These are phyloP conservation scores for Chunga burmeisteri DNA, from an alignment of 2,113 vertebrate genomes.

Conservation along the genomic window DNA sequence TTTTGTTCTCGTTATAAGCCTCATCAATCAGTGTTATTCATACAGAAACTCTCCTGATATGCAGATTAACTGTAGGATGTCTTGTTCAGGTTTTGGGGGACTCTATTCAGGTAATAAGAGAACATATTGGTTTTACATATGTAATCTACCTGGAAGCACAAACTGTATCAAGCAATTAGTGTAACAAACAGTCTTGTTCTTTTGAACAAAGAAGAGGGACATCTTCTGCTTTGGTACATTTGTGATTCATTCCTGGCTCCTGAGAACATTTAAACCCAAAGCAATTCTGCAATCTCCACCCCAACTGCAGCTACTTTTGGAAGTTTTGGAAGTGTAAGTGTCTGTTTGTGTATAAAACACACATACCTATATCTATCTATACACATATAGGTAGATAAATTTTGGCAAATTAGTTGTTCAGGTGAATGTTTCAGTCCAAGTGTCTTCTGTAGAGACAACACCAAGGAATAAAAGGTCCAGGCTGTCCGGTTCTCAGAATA, in stretches of 20 bases:
- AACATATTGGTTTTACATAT: neutral
- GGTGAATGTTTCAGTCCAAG: neutral
- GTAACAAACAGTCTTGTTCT: neutral
- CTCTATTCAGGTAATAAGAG: neutral
- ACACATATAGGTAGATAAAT: neutral
- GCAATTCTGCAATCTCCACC: neutral
- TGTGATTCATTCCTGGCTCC: neutral
- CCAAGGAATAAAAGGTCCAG: neutral
- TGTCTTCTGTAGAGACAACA: neutral
- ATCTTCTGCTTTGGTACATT: neutral
- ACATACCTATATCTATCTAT: fast-evolving
- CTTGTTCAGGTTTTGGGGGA: neutral
- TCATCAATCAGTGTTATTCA: neutral
- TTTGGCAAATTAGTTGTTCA: neutral
- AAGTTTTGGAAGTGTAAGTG: neutral
- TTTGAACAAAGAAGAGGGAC: neutral
- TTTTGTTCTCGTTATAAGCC: neutral
- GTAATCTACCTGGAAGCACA: neutral
- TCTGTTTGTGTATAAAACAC: neutral
- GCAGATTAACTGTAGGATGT: neutral
- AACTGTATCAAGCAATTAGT: neutral
- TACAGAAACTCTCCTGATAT: neutral
- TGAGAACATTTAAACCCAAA: neutral
- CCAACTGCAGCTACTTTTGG: neutral
- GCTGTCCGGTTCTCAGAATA: neutral